Percentiles rank a stretch among this genome's conserved stretches.
Conservation (phyloP, 2,888 invertebrate genomes). For the Cecidostiba fungosa region DNA sequence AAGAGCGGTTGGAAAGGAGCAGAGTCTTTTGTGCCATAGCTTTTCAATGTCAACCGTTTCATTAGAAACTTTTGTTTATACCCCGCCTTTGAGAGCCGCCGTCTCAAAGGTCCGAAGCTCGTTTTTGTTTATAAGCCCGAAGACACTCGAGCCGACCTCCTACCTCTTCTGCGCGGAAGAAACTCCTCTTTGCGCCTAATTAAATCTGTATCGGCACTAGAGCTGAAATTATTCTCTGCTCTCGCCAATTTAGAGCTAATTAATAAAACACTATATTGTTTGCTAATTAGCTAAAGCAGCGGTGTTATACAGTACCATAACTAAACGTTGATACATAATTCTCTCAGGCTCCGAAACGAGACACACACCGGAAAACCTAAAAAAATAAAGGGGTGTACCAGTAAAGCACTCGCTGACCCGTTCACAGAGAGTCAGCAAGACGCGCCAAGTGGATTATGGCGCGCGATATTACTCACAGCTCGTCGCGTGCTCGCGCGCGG, state of each 20-base stretch:
- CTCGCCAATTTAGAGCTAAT: no score
- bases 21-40: no score
- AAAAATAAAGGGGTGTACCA: background rate
- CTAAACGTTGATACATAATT: background rate
- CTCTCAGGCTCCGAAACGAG: background rate
- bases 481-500: background rate
- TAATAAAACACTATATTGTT: no score
- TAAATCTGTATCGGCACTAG: background rate
- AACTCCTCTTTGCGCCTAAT: background rate
- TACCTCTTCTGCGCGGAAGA: background rate
- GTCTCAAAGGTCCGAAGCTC: background rate
- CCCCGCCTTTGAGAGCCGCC: background rate
- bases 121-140: no score
- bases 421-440: background rate
- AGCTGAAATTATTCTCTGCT: background rate
- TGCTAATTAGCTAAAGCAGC: background rate
- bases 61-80: background rate
- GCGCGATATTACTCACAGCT: conserved; percentile 31
- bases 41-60: conserved; percentile 1
- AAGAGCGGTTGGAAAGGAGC: no score
- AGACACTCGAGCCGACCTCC: background rate
- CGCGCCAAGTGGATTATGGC: conserved; percentile 28
- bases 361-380: background rate
- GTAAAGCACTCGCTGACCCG: background rate
- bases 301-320: background rate